Percentiles rank a stretch among this genome's conserved stretches.
These are phyloP conservation scores for Chamaetylas fuelleborni DNA, from an alignment of 2,113 vertebrate species.

Conservation along the genomic window DNA sequence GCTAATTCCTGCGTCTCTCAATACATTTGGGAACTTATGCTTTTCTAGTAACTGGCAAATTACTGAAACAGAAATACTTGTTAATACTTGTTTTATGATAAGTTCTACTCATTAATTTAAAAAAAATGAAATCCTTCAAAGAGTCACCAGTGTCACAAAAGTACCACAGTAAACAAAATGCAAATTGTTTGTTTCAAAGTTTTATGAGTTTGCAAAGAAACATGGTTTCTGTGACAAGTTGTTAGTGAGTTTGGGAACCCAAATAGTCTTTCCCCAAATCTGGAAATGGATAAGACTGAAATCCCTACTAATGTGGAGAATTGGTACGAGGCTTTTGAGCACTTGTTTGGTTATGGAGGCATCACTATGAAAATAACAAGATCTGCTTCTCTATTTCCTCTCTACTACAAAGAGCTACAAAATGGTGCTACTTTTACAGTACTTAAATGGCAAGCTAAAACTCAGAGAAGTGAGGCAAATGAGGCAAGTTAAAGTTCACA, in stretches of 20 bases:
- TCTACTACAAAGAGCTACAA: background rate
- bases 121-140: background rate
- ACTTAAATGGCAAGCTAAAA: background rate
- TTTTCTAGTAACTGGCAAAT: background rate
- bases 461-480: background rate
- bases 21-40: background rate
- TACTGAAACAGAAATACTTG: background rate
- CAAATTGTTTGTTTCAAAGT: background rate
- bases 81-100: background rate
- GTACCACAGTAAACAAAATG: background rate
- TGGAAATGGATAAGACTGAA: background rate
- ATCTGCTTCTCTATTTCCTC: background rate
- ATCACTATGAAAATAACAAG: background rate
- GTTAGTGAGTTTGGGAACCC: background rate
- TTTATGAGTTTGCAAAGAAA: background rate
- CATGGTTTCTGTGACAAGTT: background rate
- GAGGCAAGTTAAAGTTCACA: background rate
- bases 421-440: background rate
- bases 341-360: background rate
- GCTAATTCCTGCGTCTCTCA: background rate
- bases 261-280: background rate
- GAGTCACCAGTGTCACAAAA: background rate
- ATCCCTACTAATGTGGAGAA: background rate
- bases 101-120: background rate
- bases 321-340: background rate